Conservation (phyloP, 2,113 vertebrate species). For the Rhizomys pruinosus region DNA sequence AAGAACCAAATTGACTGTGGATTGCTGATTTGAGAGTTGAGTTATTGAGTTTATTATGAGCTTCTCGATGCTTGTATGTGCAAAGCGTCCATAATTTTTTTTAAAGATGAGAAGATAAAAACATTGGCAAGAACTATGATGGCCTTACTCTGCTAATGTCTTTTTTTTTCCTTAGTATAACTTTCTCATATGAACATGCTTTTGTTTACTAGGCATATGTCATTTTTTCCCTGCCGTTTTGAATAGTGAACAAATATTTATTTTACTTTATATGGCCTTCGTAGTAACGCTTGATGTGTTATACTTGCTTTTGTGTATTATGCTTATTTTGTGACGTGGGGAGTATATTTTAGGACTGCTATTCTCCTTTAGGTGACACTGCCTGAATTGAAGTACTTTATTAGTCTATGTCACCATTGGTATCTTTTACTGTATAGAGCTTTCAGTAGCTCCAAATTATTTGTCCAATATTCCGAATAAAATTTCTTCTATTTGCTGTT, state of each 20-base stretch:
- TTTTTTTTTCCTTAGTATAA: background rate
- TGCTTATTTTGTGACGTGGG: background rate
- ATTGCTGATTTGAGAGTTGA: background rate
- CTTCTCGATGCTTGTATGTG: background rate
- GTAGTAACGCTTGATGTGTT: background rate
- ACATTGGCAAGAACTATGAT: background rate
- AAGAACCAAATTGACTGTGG: background rate
- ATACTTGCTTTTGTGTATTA: background rate
- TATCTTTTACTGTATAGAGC: background rate
- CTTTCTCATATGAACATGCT: background rate
- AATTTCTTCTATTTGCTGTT: background rate
- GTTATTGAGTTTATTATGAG: background rate
- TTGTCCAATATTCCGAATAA: background rate
- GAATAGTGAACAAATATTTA: conserved; percentile 11
- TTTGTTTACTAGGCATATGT: background rate
- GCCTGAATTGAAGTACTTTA: background rate
- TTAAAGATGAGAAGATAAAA: background rate
- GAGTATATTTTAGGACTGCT: background rate
- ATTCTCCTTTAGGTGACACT: background rate
- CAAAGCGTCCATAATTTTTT: background rate
- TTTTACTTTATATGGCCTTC: conserved; percentile 9
- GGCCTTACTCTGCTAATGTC: background rate
- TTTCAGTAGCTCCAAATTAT: background rate
- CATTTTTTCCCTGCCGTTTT: background rate
- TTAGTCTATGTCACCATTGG: background rate